Conservation (phyloP, 2,888 invertebrate species). For the Hemaris fuciformis region DNA sequence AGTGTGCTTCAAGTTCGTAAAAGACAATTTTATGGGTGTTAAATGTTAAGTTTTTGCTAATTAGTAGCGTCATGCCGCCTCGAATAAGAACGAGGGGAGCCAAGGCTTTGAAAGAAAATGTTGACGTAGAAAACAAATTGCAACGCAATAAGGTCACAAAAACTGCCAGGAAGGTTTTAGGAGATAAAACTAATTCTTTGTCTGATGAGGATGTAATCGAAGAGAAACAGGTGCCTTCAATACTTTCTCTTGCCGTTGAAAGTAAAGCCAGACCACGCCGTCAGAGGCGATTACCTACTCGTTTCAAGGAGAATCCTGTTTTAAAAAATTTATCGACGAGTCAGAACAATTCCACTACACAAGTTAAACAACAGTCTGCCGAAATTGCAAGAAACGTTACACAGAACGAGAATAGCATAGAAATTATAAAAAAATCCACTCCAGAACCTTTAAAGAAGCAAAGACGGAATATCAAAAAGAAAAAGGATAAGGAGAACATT, state of each 20-base stretch:
- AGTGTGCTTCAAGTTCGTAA: neutral
- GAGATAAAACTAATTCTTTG: slow-evolving; percentile 70
- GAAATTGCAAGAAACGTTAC: neutral
- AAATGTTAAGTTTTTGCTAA: slow-evolving; percentile 21
- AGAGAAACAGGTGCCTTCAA: slow-evolving; percentile 27
- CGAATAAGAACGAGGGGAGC: slow-evolving; percentile 51
- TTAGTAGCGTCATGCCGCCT: slow-evolving; percentile 60
- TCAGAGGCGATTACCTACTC: slow-evolving; percentile 51
- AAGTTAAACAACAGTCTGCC: neutral
- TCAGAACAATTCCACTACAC: neutral
- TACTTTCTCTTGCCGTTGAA: slow-evolving; percentile 18
- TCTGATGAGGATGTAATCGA: slow-evolving; percentile 47
- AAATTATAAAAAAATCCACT: too few species aligned
- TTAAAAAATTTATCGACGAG: slow-evolving; percentile 32
- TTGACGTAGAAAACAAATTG: slow-evolving; percentile 36
- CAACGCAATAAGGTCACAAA: slow-evolving; percentile 40
- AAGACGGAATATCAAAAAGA: too few species aligned
- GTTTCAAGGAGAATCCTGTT: slow-evolving; percentile 47
- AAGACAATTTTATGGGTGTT: neutral
- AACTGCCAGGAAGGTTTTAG: slow-evolving; percentile 51
- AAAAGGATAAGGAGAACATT: too few species aligned
- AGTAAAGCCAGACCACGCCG: slow-evolving; percentile 42
- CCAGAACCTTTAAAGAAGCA: too few species aligned
- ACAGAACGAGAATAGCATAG: neutral
- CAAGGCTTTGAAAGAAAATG: slow-evolving; percentile 61